These are phyloP conservation scores for Coracias cyanogaster DNA, from an alignment of 2,797 vertebrate species.

Conservation along the genomic window DNA sequence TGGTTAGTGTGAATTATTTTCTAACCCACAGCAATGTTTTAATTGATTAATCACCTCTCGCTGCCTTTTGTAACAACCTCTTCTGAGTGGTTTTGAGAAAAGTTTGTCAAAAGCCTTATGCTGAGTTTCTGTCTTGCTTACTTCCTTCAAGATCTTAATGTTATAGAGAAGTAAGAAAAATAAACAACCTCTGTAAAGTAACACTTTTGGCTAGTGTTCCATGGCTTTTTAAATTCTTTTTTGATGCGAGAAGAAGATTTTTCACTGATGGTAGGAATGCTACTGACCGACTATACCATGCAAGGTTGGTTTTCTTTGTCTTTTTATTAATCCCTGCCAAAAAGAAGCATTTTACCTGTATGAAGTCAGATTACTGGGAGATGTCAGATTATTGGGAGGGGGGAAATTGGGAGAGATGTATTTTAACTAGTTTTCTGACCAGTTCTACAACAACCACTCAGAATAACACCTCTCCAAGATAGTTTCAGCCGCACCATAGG, in stretches of 20 bases:
- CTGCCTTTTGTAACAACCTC: background rate
- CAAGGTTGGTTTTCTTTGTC: background rate
- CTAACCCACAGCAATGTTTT: background rate
- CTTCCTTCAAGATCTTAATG: background rate
- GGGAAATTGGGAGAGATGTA: fast-evolving
- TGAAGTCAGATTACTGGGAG: background rate
- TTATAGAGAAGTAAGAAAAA: background rate
- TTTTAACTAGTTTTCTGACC: background rate
- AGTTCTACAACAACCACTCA: background rate
- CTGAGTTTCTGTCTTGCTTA: background rate
- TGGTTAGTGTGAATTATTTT: background rate
- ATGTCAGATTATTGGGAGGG: background rate
- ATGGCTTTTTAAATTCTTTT: background rate
- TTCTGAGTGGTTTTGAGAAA: background rate
- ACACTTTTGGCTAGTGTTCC: background rate
- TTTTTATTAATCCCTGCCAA: background rate
- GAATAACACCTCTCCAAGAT: fast-evolving
- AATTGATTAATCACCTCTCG: background rate
- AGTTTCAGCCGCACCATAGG: fast-evolving
- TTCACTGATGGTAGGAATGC: background rate
- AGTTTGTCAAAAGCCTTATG: background rate
- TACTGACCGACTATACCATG: fast-evolving
- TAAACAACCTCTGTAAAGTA: background rate
- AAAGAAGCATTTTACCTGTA: background rate
- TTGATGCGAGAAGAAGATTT: background rate